Conservation (phyloP, 2,797 vertebrate genomes). For the Sebastes oblongus region DNA sequence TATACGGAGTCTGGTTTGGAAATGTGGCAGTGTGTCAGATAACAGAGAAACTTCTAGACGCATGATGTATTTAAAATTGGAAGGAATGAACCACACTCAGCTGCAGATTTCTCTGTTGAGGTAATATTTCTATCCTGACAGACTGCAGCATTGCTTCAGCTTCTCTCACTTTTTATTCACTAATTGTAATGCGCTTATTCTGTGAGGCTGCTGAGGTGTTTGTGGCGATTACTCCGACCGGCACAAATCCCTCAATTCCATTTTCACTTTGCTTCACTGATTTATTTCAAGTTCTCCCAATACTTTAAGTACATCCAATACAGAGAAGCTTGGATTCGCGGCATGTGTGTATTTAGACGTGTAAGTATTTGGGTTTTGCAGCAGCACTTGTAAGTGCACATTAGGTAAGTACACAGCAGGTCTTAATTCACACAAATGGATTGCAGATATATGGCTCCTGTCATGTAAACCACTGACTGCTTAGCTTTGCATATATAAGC, state of each 20-base stretch:
- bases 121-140: slow-evolving; percentile 3
- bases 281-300: slow-evolving; percentile 27
- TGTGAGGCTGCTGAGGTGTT: slow-evolving; percentile 32
- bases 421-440: slow-evolving; percentile 27
- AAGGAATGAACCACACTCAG: background rate
- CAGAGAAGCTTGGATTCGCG: slow-evolving; percentile 27
- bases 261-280: slow-evolving; percentile 31
- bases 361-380: slow-evolving; percentile 19
- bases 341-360: slow-evolving; percentile 5
- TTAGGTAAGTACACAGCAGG: slow-evolving; percentile 1
- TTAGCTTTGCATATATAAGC: slow-evolving; percentile 11
- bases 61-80: background rate
- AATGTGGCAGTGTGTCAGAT: background rate
- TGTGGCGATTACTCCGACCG: slow-evolving; percentile 18
- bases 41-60: background rate
- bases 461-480: slow-evolving; percentile 35
- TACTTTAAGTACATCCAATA: slow-evolving; percentile 9
- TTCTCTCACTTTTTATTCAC: slow-evolving; percentile 7
- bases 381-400: slow-evolving; percentile 13
- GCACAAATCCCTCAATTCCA: slow-evolving; percentile 34
- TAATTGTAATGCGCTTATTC: slow-evolving; percentile 18
- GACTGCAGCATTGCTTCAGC: slow-evolving; percentile 15
- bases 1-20: background rate
- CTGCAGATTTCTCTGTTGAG: slow-evolving; percentile 3
- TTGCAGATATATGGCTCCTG: slow-evolving; percentile 25